Base-by-base conservation (phyloP, 2,888 invertebrate genomes). In the Rhodophaea formosa region DNA sequence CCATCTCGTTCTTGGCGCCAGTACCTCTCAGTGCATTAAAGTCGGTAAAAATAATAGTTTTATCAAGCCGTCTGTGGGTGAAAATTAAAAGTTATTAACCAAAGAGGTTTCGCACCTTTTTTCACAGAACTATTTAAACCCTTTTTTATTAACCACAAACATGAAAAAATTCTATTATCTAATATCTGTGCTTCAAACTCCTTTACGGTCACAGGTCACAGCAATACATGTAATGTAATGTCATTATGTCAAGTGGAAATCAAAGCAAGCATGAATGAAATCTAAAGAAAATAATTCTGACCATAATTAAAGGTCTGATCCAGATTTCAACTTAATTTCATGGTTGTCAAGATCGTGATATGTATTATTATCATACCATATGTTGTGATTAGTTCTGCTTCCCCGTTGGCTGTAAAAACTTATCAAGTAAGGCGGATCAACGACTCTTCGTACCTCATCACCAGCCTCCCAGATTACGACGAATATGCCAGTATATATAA, bases 391-490 rank as follows among this genome's bases (percentile, higher is more conserved):
- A 72, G 66, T 57, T 77, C 75, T 58, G 68, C 70, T 51, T 71
- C 71, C 62, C 70, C 77, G 23, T 69, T 64, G 43, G 71, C 80
- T 64, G 72, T 82, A 1, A 83, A 81, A 69, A 86, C 86, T 3
- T 90, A 82, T 62, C 79, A 84, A 75, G 86, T 90, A 8, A 77
- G 72, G 14, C 80, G 82, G 12, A 62, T 90, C 14, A 88, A 88
- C 67, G 79, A 82, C 35, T 74, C 85, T 0, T 72, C 82, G 0
- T 89, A 81, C 59, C 64, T 90, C 53, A 87, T 90, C 3, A 87
- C 82, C 6, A 78, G 71, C 59, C 64, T 80, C 16, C 80, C 84
- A 44, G 83, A 84, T 53, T 62, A 69, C 16, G 78, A 82, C 29
- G 67, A 65, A 53, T 61, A 60, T 53, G 54, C 17, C 10, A 52